These are phyloP conservation scores for Diaphora mendica DNA, from an alignment of 2,888 invertebrate genomes.

Conservation along the genomic window DNA sequence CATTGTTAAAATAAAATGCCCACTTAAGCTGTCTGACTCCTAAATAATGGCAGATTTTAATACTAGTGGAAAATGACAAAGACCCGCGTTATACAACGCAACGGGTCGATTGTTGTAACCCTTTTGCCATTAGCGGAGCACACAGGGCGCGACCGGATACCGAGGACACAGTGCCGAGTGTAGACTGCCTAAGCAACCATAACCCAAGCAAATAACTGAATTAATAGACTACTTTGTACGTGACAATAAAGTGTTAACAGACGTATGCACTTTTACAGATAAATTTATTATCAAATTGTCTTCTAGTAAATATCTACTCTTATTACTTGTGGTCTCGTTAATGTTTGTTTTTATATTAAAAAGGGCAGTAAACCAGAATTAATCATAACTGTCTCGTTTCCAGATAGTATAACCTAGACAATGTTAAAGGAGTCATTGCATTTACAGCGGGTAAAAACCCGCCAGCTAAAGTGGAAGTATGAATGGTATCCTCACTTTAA, in stretches of 20 bases:
- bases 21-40: background rate
- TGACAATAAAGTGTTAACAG: background rate
- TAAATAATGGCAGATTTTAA: background rate
- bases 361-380: background rate
- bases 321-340: too few relatives aligned
- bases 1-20: background rate
- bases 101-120: constrained; percentile 55
- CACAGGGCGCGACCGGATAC: constrained; percentile 73
- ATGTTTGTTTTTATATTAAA: background rate
- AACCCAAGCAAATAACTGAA: constrained; percentile 21
- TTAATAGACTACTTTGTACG: constrained; percentile 9
- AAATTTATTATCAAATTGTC: too few relatives aligned
- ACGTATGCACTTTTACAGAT: background rate
- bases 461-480: background rate
- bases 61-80: background rate
- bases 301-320: background rate
- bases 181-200: constrained; percentile 26
- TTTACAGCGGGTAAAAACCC: background rate
- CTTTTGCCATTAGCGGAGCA: constrained; percentile 65
- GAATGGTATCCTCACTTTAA: background rate
- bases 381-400: background rate
- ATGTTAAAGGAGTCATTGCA: background rate
- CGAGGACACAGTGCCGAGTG: constrained; percentile 52
- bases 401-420: background rate
- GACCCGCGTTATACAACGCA: constrained; percentile 43